Percentiles rank a stretch among this genome's conserved stretches.
phyloP scores from a whole-genome alignment of 2,888 invertebrate genomes.

The Idaea aversata region DNA sequence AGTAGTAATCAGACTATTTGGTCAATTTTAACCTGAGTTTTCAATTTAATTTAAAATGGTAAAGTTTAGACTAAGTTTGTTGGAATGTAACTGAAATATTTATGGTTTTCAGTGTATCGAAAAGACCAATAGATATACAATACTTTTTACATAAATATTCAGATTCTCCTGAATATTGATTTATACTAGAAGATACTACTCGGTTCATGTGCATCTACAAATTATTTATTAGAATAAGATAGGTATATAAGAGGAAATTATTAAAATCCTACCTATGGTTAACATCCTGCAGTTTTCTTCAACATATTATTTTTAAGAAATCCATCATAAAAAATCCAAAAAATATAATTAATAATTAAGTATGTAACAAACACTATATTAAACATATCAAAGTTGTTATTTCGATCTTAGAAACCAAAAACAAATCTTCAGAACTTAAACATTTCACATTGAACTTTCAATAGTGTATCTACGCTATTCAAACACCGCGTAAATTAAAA shows the following conservation, averaged over 20 bases:
- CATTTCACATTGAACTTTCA: not conserved
- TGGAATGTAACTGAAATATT: too few relatives aligned
- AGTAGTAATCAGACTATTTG: too few relatives aligned
- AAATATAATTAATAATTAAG: not conserved
- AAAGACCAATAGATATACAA: too few relatives aligned
- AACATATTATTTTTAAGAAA: not conserved
- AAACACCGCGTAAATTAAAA: not conserved
- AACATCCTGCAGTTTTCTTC: not conserved
- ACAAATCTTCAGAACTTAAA: constrained; percentile 13
- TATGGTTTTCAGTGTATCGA: too few relatives aligned
- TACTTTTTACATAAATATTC: too few relatives aligned
- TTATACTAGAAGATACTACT: too few relatives aligned
- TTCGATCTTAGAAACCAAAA: not conserved
- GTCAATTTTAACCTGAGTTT: too few relatives aligned
- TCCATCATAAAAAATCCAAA: not conserved
- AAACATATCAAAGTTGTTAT: constrained; percentile 27
- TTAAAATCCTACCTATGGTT: not conserved
- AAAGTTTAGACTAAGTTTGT: too few relatives aligned
- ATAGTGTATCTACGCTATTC: not conserved
- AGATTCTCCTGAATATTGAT: too few relatives aligned
- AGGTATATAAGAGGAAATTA: not conserved
- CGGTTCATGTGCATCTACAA: not conserved
- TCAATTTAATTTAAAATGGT: too few relatives aligned
- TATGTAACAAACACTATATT: not conserved
- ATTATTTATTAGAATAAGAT: not conserved